These are phyloP conservation scores for Ceratosolen fusciceps DNA, from an alignment of 1,140 invertebrate genomes.

Conservation along the genomic window DNA sequence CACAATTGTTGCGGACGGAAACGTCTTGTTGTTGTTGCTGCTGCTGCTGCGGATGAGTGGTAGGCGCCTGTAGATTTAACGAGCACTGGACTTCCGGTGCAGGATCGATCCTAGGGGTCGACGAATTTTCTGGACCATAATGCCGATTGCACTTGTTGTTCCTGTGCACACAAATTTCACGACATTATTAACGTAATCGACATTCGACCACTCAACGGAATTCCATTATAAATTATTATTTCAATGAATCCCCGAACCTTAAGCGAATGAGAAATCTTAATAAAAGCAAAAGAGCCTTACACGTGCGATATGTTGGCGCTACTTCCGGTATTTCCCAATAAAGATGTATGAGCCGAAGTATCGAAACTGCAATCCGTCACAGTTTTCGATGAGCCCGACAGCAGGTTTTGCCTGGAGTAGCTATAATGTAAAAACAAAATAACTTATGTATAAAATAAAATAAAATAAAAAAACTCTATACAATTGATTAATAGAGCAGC, in stretches of 20 bases:
- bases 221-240: neutral
- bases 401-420: slow-evolving; percentile 87
- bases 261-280: too few relatives aligned
- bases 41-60: slow-evolving; percentile 24
- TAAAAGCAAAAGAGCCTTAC: slow-evolving; percentile 54
- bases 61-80: slow-evolving; percentile 53
- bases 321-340: slow-evolving; percentile 50
- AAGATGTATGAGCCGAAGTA: slow-evolving; percentile 53
- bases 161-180: slow-evolving; percentile 47
- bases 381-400: slow-evolving; percentile 80
- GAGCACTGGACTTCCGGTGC: slow-evolving; percentile 60
- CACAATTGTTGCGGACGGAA: slow-evolving; percentile 29
- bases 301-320: slow-evolving; percentile 55
- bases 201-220: too few relatives aligned
- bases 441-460: neutral
- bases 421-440: slow-evolving; percentile 74
- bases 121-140: slow-evolving; percentile 58
- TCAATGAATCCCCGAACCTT: too few relatives aligned
- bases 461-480: neutral
- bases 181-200: neutral
- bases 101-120: slow-evolving; percentile 51
- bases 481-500: too few relatives aligned
- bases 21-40: slow-evolving; percentile 59
- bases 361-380: slow-evolving; percentile 68
- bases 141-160: slow-evolving; percentile 66